A percentile compares a stretch with the other conserved stretches of the same genome.
These are phyloP conservation scores for Tenthredo notha DNA, from an alignment of 2,888 invertebrate genomes.

Conservation along the genomic window DNA sequence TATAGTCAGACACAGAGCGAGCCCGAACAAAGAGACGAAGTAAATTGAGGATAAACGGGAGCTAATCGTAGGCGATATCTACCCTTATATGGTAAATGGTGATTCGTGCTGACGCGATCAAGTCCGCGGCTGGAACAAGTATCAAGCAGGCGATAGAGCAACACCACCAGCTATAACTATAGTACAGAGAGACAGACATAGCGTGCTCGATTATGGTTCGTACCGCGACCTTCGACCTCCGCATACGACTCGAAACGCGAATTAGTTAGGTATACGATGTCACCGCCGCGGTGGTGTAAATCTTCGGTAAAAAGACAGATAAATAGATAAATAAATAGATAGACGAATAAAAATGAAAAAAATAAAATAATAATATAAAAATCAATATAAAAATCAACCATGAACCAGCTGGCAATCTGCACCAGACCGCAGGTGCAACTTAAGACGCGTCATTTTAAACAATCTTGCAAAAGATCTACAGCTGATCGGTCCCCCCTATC, in stretches of 20 bases:
- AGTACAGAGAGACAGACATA: neutral
- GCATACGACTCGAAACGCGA: conserved; percentile 37
- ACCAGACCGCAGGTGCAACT: conserved; percentile 10
- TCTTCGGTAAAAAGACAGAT: neutral
- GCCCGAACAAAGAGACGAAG: conserved; percentile 26
- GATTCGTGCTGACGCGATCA: conserved; percentile 43
- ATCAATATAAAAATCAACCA: conserved; percentile 13
- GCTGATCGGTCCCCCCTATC: neutral
- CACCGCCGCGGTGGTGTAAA: neutral
- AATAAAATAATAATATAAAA: neutral
- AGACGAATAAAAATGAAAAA: neutral
- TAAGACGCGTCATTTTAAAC: conserved; percentile 33
- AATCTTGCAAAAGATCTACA: neutral
- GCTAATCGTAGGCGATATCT: conserved; percentile 20
- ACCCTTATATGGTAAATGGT: conserved; percentile 43
- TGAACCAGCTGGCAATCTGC: conserved; percentile 17
- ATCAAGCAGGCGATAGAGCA: neutral
- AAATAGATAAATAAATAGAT: neutral
- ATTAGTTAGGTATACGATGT: neutral
- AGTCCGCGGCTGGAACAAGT: neutral
- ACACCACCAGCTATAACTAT: neutral
- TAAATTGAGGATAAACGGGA: conserved; percentile 32
- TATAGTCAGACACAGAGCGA: neutral
- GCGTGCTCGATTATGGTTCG: conserved; percentile 37
- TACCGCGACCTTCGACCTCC: conserved; percentile 48